Evolutionary conservation across 1,140 invertebrate genomes (phyloP).

Genomic region (Euwallacea fornicatus): DNA sequence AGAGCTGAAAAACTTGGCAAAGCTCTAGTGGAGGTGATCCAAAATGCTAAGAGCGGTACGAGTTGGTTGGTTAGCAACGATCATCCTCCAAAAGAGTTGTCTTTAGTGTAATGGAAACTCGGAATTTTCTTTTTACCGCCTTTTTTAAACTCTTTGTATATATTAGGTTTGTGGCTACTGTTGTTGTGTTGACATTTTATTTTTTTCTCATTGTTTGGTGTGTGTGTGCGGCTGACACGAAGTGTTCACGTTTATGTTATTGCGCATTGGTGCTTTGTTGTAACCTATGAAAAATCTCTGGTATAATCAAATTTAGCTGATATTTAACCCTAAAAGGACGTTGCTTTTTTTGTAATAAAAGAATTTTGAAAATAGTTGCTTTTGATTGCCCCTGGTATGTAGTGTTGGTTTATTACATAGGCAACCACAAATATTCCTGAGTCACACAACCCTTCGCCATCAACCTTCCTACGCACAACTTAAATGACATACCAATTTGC

Average conservation of each 20-base stretch:
- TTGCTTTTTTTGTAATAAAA: slow-evolving; percentile 1
- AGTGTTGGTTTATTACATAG: neutral
- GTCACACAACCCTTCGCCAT: neutral
- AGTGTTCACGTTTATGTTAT: no score
- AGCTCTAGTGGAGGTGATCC: slow-evolving; percentile 64
- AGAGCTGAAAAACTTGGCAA: slow-evolving; percentile 56
- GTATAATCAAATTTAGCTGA: neutral
- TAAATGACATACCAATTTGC: neutral
- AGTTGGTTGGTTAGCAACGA: slow-evolving; percentile 72
- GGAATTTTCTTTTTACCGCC: neutral
- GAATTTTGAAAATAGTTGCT: neutral
- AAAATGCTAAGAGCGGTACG: slow-evolving; percentile 67
- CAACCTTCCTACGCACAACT: no score
- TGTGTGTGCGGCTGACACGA: no score
- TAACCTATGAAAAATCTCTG: neutral
- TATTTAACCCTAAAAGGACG: neutral
- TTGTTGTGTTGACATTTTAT: neutral
- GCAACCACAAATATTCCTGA: neutral
- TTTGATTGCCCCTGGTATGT: neutral
- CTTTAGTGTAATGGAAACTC: slow-evolving; percentile 37
- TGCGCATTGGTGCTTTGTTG: no score
- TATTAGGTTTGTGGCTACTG: neutral
- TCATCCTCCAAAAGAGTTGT: slow-evolving; percentile 63
- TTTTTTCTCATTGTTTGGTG: no score
- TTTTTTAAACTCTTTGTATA: neutral